Base-by-base conservation (phyloP, 1,140 invertebrate species). In the Drosophila orosa region DNA sequence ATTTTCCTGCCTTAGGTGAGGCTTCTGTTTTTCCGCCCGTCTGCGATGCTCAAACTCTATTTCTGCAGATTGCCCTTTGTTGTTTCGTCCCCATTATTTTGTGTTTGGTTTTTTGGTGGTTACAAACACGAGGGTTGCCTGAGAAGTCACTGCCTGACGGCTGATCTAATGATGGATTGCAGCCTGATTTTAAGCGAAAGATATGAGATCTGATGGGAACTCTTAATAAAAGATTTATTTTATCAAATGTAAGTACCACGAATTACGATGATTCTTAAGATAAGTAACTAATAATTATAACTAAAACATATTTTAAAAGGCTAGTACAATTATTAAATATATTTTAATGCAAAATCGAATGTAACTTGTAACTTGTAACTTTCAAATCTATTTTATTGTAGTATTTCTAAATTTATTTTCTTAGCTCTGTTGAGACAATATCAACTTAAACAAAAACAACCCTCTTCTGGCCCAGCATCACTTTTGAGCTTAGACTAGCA, bases 41-140 rank as follows among this genome's bases (percentile, higher is more conserved):
- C 66, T 71, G 42, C 52, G 47, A 74, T 77, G 75, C 79, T 62
- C 62, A 74, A 55, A 47, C 63, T 56, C 58, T 54, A 47, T 57
- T 56, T 69, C 74, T 56, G 42, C 48, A 69, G 63, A 71, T 83
- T 86, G 83, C 75, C 82, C 83, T 86, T 86, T 86, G 83, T 86
- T 86, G 83, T 86, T 59, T 39, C 19, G 52, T 31, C 37, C 60
- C 17, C 37, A 35, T 45, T 63, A 63, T 42, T 54, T 24, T 35
- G 54, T 74, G 48, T 72, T 62, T 50, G 81, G 65, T 83, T 73
- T 81, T 79, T 83, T 62, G 83, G 83, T 86, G 83, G 83, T 86
- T 86, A 84, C 61, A 69, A 68, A 29, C 33, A 35, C 74, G 80
- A 84, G 80, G 80, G 80, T 63, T 60, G 60, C 44, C 42, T 15